phyloP scores from a whole-genome alignment of 2,888 invertebrate genomes.

The Pemphredon lugubris region DNA sequence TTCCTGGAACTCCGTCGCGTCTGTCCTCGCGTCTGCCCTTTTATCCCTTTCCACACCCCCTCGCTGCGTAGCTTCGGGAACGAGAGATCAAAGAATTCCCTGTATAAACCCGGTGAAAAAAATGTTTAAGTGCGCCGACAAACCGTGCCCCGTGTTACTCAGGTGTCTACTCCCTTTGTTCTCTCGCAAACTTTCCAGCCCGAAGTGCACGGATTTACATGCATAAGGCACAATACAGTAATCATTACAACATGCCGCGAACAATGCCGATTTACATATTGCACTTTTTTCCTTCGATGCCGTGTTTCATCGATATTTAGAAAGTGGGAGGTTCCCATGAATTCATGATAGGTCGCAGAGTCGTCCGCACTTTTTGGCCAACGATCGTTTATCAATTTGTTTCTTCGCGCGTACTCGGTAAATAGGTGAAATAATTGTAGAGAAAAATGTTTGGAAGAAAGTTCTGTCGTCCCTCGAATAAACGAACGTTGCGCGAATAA shows the following conservation, averaged over 20 bases:
- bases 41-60: slow-evolving; percentile 18
- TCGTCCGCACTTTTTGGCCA: too few species aligned
- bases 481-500: too few species aligned
- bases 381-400: too few species aligned
- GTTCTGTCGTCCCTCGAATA: too few species aligned
- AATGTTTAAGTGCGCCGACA: slow-evolving; percentile 46
- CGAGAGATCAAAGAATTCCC: slow-evolving; percentile 40
- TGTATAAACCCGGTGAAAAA: slow-evolving; percentile 47
- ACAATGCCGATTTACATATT: slow-evolving; percentile 51
- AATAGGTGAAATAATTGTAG: too few species aligned
- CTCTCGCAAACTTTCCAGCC: slow-evolving; percentile 42
- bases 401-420: too few species aligned
- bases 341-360: slow-evolving; percentile 21
- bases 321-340: background rate
- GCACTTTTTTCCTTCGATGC: background rate
- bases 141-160: slow-evolving; percentile 42
- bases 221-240: slow-evolving; percentile 38
- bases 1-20: slow-evolving; percentile 52
- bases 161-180: slow-evolving; percentile 54
- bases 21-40: slow-evolving; percentile 46
- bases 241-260: slow-evolving; percentile 42
- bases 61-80: slow-evolving; percentile 11
- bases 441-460: too few species aligned
- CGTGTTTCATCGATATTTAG: slow-evolving; percentile 2
- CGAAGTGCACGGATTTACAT: slow-evolving; percentile 38